Base-by-base conservation (phyloP, 1,140 invertebrate species). In the Papilio xuthus region DNA sequence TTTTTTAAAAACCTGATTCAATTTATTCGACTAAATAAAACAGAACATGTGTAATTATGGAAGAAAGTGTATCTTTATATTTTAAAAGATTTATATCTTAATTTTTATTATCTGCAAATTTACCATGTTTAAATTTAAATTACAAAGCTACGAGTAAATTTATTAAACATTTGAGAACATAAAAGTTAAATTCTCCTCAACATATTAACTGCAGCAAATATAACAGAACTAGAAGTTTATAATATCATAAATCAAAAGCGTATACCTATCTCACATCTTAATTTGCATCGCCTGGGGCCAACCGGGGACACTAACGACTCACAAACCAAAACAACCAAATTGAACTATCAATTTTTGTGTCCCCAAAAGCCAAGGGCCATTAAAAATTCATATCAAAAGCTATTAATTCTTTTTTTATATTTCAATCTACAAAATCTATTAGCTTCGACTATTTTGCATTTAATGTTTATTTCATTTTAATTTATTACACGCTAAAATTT, bases 261-360 rank as follows among this genome's bases (percentile, higher is more conserved):
- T 86, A 88, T 89, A 88, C 86, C 84, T 83, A 87, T 82, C 80
- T 83, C 89, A 93, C 80, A 87, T 91, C 88, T 92, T 91, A 91
- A 92, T 93, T 93, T 92, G 90, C 91, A 93, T 93, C 82, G 87
- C 90, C 85, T 74, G 44, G 75, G 86, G 88, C 88, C 79, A 84
- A 84, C 82, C 85, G 83, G 85, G 82, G 89, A 91, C 89, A 90
- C 90, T 91, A 92, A 92, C 89, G 92, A 92, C 86, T 84, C 82
- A 86, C 86, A 86, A 90, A 91, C 85, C 84, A 91, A 93, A 90
- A 92, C 90, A 91, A 91, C 88, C 80, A 88, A 92, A 92, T 90
- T 87, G 83, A 92, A 89, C 90, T 91, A 93, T 92, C 87, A 91
- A 93, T 93, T 91, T 90, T 81, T 83, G 83, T 88, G 89, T 86